A percentile compares a stretch with the other conserved stretches of the same genome.
Evolutionary conservation across 2,797 vertebrate genomes (phyloP).

Genomic region (Dendrocincla fuliginosa): DNA sequence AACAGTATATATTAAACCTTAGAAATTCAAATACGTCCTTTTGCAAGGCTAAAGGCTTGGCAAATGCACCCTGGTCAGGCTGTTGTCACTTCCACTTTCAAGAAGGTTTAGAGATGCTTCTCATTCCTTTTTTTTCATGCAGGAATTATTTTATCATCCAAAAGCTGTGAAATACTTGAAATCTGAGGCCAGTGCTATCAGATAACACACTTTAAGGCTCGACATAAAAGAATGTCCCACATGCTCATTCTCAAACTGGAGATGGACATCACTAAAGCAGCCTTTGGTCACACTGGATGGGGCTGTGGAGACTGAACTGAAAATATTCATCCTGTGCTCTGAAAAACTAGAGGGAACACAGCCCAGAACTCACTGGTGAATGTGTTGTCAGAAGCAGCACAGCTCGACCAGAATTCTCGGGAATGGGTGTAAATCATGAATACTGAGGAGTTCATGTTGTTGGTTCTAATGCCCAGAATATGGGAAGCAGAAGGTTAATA

Average conservation of each 20-base stretch:
- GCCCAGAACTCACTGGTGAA: not conserved
- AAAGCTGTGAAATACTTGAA: conserved; percentile 5
- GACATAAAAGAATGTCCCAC: not conserved
- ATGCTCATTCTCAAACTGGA: not conserved
- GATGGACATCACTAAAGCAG: not conserved
- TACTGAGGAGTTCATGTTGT: not conserved
- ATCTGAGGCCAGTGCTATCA: not conserved
- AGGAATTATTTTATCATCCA: not conserved
- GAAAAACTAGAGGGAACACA: not conserved
- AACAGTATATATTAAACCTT: not conserved
- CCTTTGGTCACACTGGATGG: not conserved
- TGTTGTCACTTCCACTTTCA: not conserved
- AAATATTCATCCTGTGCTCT: not conserved
- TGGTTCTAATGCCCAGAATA: not conserved
- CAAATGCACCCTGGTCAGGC: not conserved
- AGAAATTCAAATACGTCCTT: not conserved
- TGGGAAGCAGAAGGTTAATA: not conserved
- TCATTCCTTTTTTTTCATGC: not conserved
- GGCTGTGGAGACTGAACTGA: not conserved
- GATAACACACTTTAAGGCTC: not conserved
- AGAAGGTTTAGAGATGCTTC: not conserved
- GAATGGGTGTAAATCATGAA: not conserved
- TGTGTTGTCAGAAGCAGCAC: not conserved
- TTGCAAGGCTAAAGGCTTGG: not conserved
- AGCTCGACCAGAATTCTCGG: not conserved